phyloP scores from a whole-genome alignment of 2,113 vertebrate genomes.

The Chitala chitala region DNA sequence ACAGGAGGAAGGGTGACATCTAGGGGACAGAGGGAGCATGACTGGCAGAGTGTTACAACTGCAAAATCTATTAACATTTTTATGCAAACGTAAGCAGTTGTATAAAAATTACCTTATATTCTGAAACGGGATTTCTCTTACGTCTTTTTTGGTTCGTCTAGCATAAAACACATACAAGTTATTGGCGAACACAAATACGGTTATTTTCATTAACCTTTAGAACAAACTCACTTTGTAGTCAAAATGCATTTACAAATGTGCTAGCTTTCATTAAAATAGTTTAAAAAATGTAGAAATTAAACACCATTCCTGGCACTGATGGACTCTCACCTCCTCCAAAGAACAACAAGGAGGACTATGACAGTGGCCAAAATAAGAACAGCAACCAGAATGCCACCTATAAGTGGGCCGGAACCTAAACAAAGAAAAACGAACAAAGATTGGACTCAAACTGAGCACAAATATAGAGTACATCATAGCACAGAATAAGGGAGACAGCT shows the following conservation, averaged over 20 bases:
- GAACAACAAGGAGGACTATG: constrained; percentile 58
- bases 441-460: not conserved
- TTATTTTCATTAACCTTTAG: not conserved
- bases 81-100: not conserved
- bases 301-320: not conserved
- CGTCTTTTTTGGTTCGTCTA: constrained; percentile 44
- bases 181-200: not conserved
- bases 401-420: constrained; percentile 55
- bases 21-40: too few relatives aligned
- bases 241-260: not conserved
- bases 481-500: not conserved
- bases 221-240: not conserved
- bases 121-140: constrained; percentile 55
- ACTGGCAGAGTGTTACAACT: too few relatives aligned
- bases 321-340: constrained; percentile 68
- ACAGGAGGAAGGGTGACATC: too few relatives aligned
- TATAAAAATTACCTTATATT: constrained; percentile 48
- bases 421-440: constrained; percentile 26
- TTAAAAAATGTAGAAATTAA: not conserved
- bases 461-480: not conserved
- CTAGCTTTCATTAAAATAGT: not conserved
- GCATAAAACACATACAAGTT: not conserved
- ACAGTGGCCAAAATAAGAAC: constrained; percentile 53
- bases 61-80: not conserved
- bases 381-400: constrained; percentile 65